These are phyloP conservation scores for Mus musculus DNA, from an alignment of 2,113 vertebrate genomes.

Conservation along the genomic window GRCm39 chr3:40269501-40270000, in stretches of 20 bases:
- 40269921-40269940: no score
- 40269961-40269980: no score
- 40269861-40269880: no score
- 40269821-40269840: no score
- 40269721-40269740: neutral
- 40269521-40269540: neutral
- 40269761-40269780: no score
- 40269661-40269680: neutral
- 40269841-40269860: no score
- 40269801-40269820: no score
- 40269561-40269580: neutral
- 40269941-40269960: no score
- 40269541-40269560: neutral
- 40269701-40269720: neutral
- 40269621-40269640: neutral
- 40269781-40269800: no score
- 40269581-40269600: neutral
- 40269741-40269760: neutral
- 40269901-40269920: no score
- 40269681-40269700: neutral
- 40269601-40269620: neutral
- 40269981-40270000: no score
- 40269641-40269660: neutral
- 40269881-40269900: no score
- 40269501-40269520: neutral